A percentile compares a stretch with the other conserved stretches of the same genome.
These are phyloP conservation scores for Microcebus jonahi DNA, from an alignment of 2,113 vertebrate species.

Conservation along the genomic window DNA sequence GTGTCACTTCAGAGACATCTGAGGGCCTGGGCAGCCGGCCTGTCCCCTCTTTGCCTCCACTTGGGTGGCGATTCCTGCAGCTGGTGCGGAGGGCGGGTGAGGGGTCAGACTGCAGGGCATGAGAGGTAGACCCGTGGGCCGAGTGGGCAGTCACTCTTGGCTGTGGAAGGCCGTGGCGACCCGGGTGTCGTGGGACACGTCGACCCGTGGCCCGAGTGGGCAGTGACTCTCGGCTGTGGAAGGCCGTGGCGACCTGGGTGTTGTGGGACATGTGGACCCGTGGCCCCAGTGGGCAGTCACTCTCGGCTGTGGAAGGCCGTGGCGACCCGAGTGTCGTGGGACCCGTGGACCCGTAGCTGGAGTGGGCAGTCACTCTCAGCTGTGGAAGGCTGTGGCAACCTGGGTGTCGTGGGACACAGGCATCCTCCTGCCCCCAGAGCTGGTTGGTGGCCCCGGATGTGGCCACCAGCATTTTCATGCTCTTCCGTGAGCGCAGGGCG, in stretches of 20 bases:
- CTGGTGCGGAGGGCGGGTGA: background rate
- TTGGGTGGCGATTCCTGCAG: accelerated
- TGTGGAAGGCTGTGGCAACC: accelerated
- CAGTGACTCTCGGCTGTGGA: no score
- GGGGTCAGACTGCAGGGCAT: background rate
- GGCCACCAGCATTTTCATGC: background rate
- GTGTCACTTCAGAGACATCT: no score
- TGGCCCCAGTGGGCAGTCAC: accelerated
- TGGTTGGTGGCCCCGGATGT: accelerated
- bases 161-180: accelerated
- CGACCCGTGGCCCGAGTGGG: accelerated
- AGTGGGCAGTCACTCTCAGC: no score
- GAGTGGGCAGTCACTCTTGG: no score
- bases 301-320: accelerated
- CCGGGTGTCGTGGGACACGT: no score
- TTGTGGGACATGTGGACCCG: no score
- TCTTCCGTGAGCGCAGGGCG: no score
- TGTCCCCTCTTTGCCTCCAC: accelerated
- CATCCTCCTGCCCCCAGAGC: background rate
- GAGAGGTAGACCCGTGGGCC: accelerated
- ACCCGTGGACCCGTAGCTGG: accelerated
- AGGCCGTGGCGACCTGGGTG: no score
- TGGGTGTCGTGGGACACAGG: accelerated
- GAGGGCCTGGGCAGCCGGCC: background rate
- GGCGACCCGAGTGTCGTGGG: background rate